Conservation (phyloP, 2,113 vertebrate species). For the Oncorhynchus clarkii region DNA sequence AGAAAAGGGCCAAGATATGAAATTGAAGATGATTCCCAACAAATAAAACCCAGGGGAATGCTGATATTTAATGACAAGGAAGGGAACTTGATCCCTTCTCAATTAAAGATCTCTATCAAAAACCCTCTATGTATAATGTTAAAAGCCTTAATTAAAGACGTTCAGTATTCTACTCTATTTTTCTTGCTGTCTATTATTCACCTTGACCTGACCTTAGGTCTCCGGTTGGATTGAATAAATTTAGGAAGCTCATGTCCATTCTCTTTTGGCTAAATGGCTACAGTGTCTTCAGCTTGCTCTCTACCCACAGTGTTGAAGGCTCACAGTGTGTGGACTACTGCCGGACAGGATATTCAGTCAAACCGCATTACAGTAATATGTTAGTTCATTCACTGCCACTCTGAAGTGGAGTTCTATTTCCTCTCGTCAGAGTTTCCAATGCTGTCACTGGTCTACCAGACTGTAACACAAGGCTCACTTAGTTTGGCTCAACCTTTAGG, state of each 20-base stretch:
- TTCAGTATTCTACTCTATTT: constrained; percentile 29
- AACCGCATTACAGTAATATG: too few relatives aligned
- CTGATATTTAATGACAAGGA: constrained; percentile 26
- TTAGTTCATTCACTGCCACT: too few relatives aligned
- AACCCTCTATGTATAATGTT: constrained; percentile 38
- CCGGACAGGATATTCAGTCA: too few relatives aligned
- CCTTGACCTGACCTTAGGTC: constrained; percentile 5
- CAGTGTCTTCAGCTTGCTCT: too few relatives aligned
- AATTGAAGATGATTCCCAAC: constrained; percentile 10
- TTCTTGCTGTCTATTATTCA: not conserved
- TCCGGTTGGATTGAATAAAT: not conserved
- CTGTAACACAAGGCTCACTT: too few relatives aligned
- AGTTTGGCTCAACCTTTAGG: too few relatives aligned
- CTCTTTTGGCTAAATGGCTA: too few relatives aligned
- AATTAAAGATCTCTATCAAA: constrained; percentile 10
- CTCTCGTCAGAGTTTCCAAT: too few relatives aligned
- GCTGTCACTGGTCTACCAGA: too few relatives aligned
- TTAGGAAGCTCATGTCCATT: not conserved
- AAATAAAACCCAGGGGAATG: constrained; percentile 25
- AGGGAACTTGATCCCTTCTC: constrained; percentile 14
- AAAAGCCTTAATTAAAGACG: constrained; percentile 56
- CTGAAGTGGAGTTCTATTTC: too few relatives aligned
- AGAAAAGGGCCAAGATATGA: constrained; percentile 17
- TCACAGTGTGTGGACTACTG: too few relatives aligned
- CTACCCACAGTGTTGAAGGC: too few relatives aligned